These are phyloP conservation scores for Carassius auratus DNA, from an alignment of 2,113 vertebrate species.

Conservation along the genomic window DNA sequence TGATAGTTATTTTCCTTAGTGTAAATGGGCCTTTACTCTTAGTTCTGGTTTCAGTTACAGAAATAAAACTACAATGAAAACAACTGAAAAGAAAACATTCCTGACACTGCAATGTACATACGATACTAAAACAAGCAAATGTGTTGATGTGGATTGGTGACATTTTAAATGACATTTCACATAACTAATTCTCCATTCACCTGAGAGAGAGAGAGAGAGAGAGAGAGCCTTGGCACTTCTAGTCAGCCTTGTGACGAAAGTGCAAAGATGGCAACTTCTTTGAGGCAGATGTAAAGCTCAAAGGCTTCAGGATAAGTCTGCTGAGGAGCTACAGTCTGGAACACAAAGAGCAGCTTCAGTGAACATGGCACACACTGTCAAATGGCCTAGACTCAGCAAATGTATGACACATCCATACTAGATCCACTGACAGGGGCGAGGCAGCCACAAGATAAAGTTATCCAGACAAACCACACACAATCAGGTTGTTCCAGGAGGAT, in stretches of 20 bases:
- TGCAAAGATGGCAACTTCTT: slow-evolving; percentile 58
- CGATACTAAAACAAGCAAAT: slow-evolving; percentile 30
- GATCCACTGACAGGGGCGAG: slow-evolving; percentile 19
- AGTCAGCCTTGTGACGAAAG: slow-evolving; percentile 36
- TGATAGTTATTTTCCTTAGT: neutral
- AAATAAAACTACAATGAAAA: neutral
- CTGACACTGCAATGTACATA: neutral
- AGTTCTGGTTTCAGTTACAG: neutral
- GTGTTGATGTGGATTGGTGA: neutral
- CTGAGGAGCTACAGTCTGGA: slow-evolving; percentile 36
- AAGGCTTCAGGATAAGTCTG: slow-evolving; percentile 49
- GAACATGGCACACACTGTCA: slow-evolving; percentile 57
- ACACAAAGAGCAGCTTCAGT: slow-evolving; percentile 47
- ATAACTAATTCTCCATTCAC: slow-evolving; percentile 27
- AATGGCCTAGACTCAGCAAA: slow-evolving; percentile 55
- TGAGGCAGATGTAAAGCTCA: slow-evolving; percentile 43
- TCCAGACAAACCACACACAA: slow-evolving; percentile 2
- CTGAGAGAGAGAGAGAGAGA: slow-evolving; percentile 13
- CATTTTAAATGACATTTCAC: slow-evolving; percentile 35
- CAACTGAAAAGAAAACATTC: neutral
- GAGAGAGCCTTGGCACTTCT: neutral
- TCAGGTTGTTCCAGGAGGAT: neutral
- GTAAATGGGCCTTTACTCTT: neutral
- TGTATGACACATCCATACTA: slow-evolving; percentile 38
- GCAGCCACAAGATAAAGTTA: neutral